Conservation (phyloP, 2,797 vertebrate genomes). For the Acestrorhynchus altus region DNA sequence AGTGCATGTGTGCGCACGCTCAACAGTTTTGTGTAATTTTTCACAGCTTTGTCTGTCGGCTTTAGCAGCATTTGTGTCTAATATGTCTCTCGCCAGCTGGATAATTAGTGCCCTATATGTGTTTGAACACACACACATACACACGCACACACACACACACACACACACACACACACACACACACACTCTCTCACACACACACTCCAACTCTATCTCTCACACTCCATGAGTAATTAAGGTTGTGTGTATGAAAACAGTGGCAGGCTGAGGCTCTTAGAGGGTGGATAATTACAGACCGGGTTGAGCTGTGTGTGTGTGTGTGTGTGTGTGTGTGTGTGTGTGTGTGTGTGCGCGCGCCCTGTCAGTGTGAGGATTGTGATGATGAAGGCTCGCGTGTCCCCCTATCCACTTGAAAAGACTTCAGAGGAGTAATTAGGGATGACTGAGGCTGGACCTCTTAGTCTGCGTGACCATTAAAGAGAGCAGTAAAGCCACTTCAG, state of each 20-base stretch:
- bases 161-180: background rate
- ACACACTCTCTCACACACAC: background rate
- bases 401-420: background rate
- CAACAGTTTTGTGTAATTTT: constrained; percentile 31
- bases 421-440: background rate
- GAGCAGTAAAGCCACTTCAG: background rate
- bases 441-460: background rate
- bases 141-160: background rate
- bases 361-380: background rate
- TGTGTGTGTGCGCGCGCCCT: background rate
- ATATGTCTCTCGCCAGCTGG: constrained; percentile 36
- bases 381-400: background rate
- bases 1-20: background rate
- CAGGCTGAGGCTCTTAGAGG: constrained; percentile 21
- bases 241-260: constrained; percentile 39
- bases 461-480: background rate
- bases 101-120: constrained; percentile 39
- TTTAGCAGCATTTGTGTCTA: constrained; percentile 31
- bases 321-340: background rate
- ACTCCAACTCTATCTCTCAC: background rate
- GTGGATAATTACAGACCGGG: constrained; percentile 14
- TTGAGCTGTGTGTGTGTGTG: background rate
- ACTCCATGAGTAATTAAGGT: constrained; percentile 39
- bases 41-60: constrained; percentile 41
- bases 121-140: constrained; percentile 12